Evolutionary conservation across 1,140 invertebrate species (phyloP).

Genomic region (Brachionus rubens): DNA sequence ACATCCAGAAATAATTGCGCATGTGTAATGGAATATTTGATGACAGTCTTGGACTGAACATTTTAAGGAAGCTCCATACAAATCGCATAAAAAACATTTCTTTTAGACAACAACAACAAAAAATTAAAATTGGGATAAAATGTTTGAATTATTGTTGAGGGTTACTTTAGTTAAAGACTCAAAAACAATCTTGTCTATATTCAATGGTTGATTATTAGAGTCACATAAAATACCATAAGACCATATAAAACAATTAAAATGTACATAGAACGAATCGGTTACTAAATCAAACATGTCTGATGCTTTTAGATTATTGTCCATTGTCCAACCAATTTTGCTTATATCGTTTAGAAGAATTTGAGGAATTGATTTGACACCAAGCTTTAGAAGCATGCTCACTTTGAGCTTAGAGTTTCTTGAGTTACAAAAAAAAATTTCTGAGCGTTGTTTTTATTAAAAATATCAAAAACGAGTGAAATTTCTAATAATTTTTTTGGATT

Average conservation of each 20-base stretch:
- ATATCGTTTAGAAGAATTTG: constrained; percentile 1
- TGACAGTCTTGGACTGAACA: constrained; percentile 7
- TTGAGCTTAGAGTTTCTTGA: constrained; percentile 5
- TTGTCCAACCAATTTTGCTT: constrained; percentile 34
- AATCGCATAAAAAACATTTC: constrained; percentile 34
- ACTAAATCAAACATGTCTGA: not conserved
- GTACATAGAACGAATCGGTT: constrained; percentile 15
- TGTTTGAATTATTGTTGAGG: not conserved
- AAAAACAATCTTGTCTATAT: constrained; percentile 24
- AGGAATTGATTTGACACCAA: constrained; percentile 14
- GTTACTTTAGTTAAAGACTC: constrained; percentile 23
- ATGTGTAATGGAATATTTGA: constrained; percentile 25
- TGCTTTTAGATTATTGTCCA: constrained; percentile 13
- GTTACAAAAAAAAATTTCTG: not conserved
- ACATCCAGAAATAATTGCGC: not conserved
- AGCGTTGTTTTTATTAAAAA: no score
- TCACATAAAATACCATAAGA: constrained; percentile 9
- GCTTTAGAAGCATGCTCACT: not conserved
- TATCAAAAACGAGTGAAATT: no score
- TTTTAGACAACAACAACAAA: no score
- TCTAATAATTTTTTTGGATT: no score
- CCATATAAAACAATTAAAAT: constrained; percentile 32
- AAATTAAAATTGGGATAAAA: not conserved
- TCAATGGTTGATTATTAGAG: not conserved
- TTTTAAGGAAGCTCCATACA: constrained; percentile 19